Conservation (phyloP, 2,888 invertebrate species). For the Hyalella azteca region DNA sequence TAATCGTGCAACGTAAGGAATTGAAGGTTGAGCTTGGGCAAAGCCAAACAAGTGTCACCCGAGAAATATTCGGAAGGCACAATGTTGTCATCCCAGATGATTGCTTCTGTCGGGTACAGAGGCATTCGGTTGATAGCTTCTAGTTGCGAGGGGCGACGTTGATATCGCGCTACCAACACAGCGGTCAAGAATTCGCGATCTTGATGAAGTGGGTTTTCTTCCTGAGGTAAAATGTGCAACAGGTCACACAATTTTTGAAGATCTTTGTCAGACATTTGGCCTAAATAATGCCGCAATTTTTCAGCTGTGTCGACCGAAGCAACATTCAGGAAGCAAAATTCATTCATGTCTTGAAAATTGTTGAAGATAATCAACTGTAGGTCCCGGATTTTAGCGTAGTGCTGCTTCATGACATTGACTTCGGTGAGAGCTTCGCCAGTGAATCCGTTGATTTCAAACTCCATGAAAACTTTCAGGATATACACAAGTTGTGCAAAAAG, state of each 20-base stretch:
- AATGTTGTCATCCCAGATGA: slow-evolving; percentile 99
- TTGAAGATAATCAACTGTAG: slow-evolving; percentile 92
- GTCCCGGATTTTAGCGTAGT: slow-evolving; percentile 90
- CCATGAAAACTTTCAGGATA: slow-evolving; percentile 93
- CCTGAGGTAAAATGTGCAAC: slow-evolving; percentile 79
- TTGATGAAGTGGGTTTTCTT: slow-evolving; percentile 44
- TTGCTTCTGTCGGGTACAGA: slow-evolving; percentile 94
- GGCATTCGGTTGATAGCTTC: slow-evolving; percentile 97
- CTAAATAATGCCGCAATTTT: slow-evolving; percentile 83
- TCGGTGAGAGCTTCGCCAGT: slow-evolving; percentile 93
- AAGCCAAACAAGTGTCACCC: slow-evolving; percentile 91
- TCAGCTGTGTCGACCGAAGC: slow-evolving; percentile 92
- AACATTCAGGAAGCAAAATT: slow-evolving; percentile 91
- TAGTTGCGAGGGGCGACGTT: slow-evolving; percentile 86
- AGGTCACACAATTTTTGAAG: slow-evolving; percentile 85
- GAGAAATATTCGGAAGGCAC: slow-evolving; percentile 97
- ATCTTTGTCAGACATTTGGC: slow-evolving; percentile 75
- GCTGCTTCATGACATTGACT: slow-evolving; percentile 89
- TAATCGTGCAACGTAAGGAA: slow-evolving; percentile 98
- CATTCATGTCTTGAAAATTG: slow-evolving; percentile 82
- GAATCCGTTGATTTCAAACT: slow-evolving; percentile 97
- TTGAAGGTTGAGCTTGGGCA: slow-evolving; percentile 97
- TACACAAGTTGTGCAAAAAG: slow-evolving; percentile 66
- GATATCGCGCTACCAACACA: slow-evolving; percentile 68
- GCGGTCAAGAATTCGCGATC: slow-evolving; percentile 54